Conservation (phyloP, 2,113 vertebrate genomes). For the Gobio gobio region DNA sequence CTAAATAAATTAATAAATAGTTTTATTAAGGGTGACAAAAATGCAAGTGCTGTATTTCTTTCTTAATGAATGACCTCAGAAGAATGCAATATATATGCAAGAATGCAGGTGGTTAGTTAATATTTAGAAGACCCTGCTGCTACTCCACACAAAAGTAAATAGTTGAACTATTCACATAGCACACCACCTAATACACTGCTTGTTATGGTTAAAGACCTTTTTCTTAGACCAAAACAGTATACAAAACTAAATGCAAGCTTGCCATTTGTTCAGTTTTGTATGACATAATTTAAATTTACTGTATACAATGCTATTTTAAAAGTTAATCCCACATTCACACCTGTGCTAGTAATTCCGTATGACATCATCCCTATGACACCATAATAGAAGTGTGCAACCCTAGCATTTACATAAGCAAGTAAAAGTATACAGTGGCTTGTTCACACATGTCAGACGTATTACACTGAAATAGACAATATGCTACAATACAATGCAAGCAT, state of each 20-base stretch:
- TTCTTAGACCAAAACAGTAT: background rate
- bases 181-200: conserved; percentile 53
- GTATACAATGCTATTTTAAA: background rate
- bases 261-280: background rate
- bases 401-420: conserved; percentile 5
- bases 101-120: conserved; percentile 67
- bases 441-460: background rate
- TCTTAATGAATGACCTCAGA: conserved; percentile 61
- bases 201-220: background rate
- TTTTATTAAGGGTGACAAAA: conserved; percentile 34
- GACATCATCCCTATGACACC: conserved; percentile 10
- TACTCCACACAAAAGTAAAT: conserved; percentile 64
- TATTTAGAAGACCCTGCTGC: conserved; percentile 66
- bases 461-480: conserved; percentile 6
- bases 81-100: conserved; percentile 70
- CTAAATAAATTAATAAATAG: background rate
- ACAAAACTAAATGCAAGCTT: background rate
- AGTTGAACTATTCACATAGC: conserved; percentile 59
- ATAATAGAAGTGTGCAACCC: background rate
- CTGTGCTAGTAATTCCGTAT: background rate
- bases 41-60: conserved; percentile 60
- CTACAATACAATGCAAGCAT: conserved; percentile 6
- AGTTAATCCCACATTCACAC: conserved; percentile 18
- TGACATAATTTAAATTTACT: background rate
- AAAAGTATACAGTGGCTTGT: conserved; percentile 3